A percentile compares a stretch with the other conserved stretches of the same genome.
Conservation (phyloP, 2,113 vertebrate genomes). For the Zosterops pallidus region DNA sequence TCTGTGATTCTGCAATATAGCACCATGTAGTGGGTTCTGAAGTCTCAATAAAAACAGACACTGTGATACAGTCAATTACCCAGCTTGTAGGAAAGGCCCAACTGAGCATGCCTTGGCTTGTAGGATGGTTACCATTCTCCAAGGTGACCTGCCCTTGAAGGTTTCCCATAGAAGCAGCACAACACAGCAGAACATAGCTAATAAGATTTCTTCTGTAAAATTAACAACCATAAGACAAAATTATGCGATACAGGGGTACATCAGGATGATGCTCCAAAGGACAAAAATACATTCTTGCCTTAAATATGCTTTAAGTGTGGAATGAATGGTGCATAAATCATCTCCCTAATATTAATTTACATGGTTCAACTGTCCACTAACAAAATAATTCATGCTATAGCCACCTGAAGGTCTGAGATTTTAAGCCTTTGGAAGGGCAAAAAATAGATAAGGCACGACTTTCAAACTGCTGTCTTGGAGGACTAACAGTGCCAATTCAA, state of each 20-base stretch:
- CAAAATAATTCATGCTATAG: not conserved
- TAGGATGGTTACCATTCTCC: not conserved
- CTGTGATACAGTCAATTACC: not conserved
- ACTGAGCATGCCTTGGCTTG: not conserved
- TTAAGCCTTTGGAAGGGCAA: not conserved
- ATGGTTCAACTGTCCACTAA: not conserved
- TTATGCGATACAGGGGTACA: not conserved
- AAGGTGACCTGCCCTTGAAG: not conserved
- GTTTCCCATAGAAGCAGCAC: not conserved
- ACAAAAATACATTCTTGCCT: not conserved
- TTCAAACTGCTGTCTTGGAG: not conserved
- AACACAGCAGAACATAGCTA: not conserved
- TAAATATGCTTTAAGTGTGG: not conserved
- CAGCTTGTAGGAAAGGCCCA: not conserved
- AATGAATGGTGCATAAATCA: not conserved
- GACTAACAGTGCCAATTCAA: not conserved
- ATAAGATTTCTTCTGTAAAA: not conserved
- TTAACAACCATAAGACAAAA: not conserved
- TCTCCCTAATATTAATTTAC: not conserved
- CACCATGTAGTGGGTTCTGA: rapidly evolving
- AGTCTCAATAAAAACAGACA: not conserved
- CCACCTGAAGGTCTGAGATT: not conserved
- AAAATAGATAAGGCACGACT: not conserved
- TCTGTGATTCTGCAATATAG: not conserved
- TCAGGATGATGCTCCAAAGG: not conserved